Base-by-base conservation (phyloP, 2,888 invertebrate species). In the Xanthia icteritia region DNA sequence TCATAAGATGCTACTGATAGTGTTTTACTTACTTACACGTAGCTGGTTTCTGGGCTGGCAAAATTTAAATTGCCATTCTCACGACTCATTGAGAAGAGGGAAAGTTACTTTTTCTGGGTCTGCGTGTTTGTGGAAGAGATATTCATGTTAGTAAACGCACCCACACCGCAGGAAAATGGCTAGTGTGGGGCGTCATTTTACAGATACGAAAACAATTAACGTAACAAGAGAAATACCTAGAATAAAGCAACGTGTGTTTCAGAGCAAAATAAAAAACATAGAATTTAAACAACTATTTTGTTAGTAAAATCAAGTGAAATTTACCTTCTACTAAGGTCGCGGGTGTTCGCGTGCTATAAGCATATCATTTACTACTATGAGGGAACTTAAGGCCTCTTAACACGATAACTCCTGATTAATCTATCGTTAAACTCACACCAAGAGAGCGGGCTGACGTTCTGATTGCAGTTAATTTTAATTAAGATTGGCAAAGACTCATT, bases 321-420 rank as follows among this genome's bases (percentile, higher is more conserved):
- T 84, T 75, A 76, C 45, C 69, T 63, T 68, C 23, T 23, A 56
- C 60, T 80, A 85, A 83, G 81, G 84, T 79, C 79, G 82, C 66
- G 61, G 64, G 66, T 82, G 66, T 67, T 94, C 84, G 94, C 94
- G 94, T 94, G 94, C 89, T 78, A 79, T 87, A 85, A 89, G 86
- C 89, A 83, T 92, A 94, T 94, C 90, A 93, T 92, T 93, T 92
- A 93, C 91, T 88, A 88, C 90, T 92, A 91, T 91, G 89, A 91
- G 79, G 88, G 85, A 88, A 89, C 89, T 90, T 92, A 92, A 90
- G 89, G 88, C 90, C 88, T 88, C 89, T 91, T 91, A 90, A 90
- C 89, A 86, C 91, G 91, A 91, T 93, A 92, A 91, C 91, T 89
- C 81, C 90, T 83, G 79, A 76, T 84, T 89, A 91, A 92, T 93